A percentile compares a stretch with the other conserved stretches of the same genome.
These are phyloP conservation scores for Idaea dimidiata DNA, from an alignment of 2,888 invertebrate species.

Conservation along the genomic window DNA sequence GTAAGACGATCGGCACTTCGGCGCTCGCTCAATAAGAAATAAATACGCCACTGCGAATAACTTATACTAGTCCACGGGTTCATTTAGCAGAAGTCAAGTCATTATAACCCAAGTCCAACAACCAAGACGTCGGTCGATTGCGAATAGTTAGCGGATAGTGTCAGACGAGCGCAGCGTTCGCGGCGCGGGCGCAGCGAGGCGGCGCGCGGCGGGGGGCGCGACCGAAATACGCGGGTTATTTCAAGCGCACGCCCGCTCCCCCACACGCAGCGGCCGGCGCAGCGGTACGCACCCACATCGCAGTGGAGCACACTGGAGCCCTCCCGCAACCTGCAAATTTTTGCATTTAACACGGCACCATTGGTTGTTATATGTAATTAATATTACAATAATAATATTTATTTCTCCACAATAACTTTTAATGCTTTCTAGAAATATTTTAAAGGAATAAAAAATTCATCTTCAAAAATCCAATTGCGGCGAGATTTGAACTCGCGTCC, in stretches of 20 bases:
- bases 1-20: constrained; percentile 56
- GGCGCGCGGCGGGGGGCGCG: constrained; percentile 55
- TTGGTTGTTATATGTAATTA: too few relatives aligned
- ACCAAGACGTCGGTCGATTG: constrained; percentile 97
- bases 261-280: constrained; percentile 35
- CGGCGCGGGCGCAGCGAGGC: constrained; percentile 51
- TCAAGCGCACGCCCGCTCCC: constrained; percentile 67
- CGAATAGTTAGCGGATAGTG: constrained; percentile 94
- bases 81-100: constrained; percentile 88
- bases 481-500: too few relatives aligned
- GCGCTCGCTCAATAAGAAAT: constrained; percentile 61
- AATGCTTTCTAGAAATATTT: too few relatives aligned
- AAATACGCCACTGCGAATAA: constrained; percentile 75
- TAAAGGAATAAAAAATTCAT: too few relatives aligned
- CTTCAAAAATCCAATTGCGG: too few relatives aligned
- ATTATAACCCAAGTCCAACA: constrained; percentile 87
- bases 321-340: constrained; percentile 34
- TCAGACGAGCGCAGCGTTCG: constrained; percentile 51
- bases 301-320: constrained; percentile 18
- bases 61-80: constrained; percentile 79
- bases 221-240: constrained; percentile 78
- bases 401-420: too few relatives aligned
- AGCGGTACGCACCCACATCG: constrained; percentile 29
- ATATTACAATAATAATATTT: too few relatives aligned
- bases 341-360: constrained; percentile 35